Evolutionary conservation across 2,797 vertebrate genomes (phyloP).

Genomic region (Adelosebastes latens): DNA sequence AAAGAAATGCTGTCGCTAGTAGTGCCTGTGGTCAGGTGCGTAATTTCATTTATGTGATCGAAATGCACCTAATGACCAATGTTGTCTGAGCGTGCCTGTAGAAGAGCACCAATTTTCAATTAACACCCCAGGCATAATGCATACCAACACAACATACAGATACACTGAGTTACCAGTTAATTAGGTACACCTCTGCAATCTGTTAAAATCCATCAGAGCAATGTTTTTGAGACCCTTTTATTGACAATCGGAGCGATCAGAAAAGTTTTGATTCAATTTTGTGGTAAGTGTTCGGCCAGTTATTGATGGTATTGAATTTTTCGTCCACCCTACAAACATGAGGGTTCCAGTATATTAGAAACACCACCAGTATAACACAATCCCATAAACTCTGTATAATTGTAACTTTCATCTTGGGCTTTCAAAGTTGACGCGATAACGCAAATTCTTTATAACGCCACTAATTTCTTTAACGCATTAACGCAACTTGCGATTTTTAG

Average conservation of each 20-base stretch:
- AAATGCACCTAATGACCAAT: slow-evolving; percentile 3
- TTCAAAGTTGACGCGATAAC: no score
- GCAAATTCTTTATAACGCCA: no score
- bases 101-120: not conserved
- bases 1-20: not conserved
- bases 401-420: no score
- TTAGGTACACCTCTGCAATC: not conserved
- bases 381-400: not conserved
- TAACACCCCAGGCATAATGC: not conserved
- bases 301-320: not conserved
- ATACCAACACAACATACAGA: not conserved
- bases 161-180: not conserved
- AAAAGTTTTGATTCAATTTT: not conserved
- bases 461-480: no score
- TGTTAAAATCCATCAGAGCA: not conserved
- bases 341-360: not conserved
- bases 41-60: slow-evolving; percentile 18
- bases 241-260: not conserved
- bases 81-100: not conserved
- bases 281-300: not conserved
- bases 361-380: not conserved
- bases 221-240: not conserved
- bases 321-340: not conserved
- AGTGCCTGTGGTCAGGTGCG: not conserved
- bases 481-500: no score